Conservation (phyloP, 2,888 invertebrate genomes). For the Spisula solida region DNA sequence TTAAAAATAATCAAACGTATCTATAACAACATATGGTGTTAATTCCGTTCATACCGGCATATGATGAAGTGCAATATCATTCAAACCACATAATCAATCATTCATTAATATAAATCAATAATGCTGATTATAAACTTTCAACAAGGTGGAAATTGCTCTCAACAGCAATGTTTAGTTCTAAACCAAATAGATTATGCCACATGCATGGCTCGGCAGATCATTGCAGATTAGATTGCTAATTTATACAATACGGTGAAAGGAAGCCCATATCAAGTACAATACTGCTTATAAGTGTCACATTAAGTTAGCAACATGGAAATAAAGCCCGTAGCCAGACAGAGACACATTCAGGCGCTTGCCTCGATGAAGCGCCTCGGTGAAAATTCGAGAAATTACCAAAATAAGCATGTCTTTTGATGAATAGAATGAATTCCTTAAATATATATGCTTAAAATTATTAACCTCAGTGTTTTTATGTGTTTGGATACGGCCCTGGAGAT, state of each 20-base stretch:
- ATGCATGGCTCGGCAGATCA: neutral
- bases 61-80: neutral
- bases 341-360: too few relatives aligned
- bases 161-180: neutral
- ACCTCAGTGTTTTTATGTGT: too few relatives aligned
- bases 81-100: slow-evolving; percentile 1
- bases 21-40: neutral
- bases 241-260: neutral
- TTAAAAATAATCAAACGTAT: neutral
- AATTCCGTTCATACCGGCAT: neutral
- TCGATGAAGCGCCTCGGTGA: too few relatives aligned
- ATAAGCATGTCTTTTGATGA: too few relatives aligned
- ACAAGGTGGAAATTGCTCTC: neutral
- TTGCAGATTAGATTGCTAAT: neutral
- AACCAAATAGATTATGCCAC: neutral
- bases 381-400: too few relatives aligned
- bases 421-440: too few relatives aligned
- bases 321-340: too few relatives aligned
- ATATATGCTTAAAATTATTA: too few relatives aligned
- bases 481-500: too few relatives aligned
- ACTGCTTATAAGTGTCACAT: too few relatives aligned
- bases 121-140: neutral
- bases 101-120: slow-evolving; percentile 1
- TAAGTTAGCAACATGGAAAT: too few relatives aligned
- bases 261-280: too few relatives aligned